phyloP scores from a whole-genome alignment of 2,888 invertebrate species.

The Byasa hedistus region DNA sequence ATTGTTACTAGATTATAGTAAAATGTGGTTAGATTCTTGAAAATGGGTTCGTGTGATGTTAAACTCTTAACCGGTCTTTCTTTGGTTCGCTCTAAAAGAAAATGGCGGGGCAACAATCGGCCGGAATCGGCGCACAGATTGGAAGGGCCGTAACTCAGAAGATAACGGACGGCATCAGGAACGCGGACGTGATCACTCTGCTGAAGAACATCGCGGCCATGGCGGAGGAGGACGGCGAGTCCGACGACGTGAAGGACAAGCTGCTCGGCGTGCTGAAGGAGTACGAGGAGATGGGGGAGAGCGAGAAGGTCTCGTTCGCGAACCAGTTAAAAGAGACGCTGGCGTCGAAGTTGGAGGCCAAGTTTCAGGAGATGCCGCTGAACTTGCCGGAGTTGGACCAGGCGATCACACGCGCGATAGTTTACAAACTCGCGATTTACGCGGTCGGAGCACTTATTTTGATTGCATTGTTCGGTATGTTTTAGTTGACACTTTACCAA shows the following conservation, averaged over 20 bases:
- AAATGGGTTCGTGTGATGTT: no score
- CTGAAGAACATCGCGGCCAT: slow-evolving; percentile 58
- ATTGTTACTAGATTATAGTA: no score
- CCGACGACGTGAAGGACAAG: slow-evolving; percentile 52
- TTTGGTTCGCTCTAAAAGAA: slow-evolving; percentile 34
- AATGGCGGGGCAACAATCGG: slow-evolving; percentile 45
- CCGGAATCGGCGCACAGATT: slow-evolving; percentile 40
- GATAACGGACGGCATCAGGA: slow-evolving; percentile 56
- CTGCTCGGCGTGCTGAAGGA: slow-evolving; percentile 52
- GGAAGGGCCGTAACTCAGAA: slow-evolving; percentile 55
- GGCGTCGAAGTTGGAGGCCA: slow-evolving; percentile 50
- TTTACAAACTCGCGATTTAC: slow-evolving; percentile 50
- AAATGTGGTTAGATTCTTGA: no score
- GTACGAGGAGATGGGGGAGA: slow-evolving; percentile 52
- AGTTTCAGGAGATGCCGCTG: slow-evolving; percentile 48
- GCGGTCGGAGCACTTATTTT: slow-evolving; percentile 46
- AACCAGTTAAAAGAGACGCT: slow-evolving; percentile 59
- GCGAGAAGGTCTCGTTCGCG: slow-evolving; percentile 57
- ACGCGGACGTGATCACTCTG: slow-evolving; percentile 58
- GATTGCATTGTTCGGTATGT: slow-evolving; percentile 40
- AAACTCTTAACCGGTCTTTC: no score
- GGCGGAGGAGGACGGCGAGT: slow-evolving; percentile 55
- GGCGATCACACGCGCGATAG: slow-evolving; percentile 52
- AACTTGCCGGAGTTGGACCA: slow-evolving; percentile 56
- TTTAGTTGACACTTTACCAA: neutral